Evolutionary conservation across 2,888 invertebrate species (phyloP), one percentile per base, ranked within the genome.

Genomic region (Callyntrura guangdongensis): DNA sequence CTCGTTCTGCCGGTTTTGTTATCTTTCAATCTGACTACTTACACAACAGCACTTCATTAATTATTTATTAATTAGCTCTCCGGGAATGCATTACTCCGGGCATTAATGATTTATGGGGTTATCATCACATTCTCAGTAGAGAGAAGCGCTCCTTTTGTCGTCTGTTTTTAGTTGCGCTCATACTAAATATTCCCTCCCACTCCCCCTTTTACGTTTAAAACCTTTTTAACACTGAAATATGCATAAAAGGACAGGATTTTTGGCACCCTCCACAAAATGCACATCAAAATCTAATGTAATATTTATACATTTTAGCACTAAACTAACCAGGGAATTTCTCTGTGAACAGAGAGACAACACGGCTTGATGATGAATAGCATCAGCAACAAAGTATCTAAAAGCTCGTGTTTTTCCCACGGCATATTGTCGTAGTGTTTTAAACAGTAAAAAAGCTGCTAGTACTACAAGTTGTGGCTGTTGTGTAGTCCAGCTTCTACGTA

Each of bases 41-140:
- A 20, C 61, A 61, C 20, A 61, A 2, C 64, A 72, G 3, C 72
- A 72, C 45, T 72, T 64, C 25, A 17, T 17, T 72, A 72, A 59
- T 81, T 81, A 81, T 77, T 81, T 81, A 81, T 59, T 81, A 81
- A 81, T 81, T 81, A 81, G 81, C 53, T 27, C n/a, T 81, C 56
- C 12, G 81, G 53, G 59, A 17, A 81, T 81, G 81, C 56, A 53
- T 81, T 25, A 53, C 81, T 81, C 27, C 36, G 17, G 59, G 81
- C 81, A 81, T 81, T n/a, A 81, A 81, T 81, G 81, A 81, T 81
- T 81, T 81, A 81, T 81, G 81, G 81, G 27, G 22, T 59, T 53
- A 81, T 53, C 25, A 22, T 53, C 77, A 77, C 47, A n/a, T 47
- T 22, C 53, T 11, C 53, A 72, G 6, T 17, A 11, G 3, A 59